Conservation (phyloP, 2,888 invertebrate genomes). For the Volucella inanis region DNA sequence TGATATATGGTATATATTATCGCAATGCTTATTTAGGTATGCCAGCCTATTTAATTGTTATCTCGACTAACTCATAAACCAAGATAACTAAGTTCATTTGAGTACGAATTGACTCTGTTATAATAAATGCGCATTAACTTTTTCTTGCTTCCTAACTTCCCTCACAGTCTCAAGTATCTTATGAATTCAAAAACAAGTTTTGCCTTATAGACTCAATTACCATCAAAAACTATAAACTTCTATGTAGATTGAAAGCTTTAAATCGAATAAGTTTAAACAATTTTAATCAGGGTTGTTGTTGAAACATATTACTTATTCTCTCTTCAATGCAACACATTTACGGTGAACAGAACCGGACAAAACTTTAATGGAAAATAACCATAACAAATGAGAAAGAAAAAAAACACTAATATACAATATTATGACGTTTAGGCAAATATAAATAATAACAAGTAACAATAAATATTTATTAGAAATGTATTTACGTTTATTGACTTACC, state of each 20-base stretch:
- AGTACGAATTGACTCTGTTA: constrained; percentile 18
- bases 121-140: constrained; percentile 29
- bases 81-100: constrained; percentile 35
- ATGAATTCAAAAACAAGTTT: not conserved
- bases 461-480: not conserved
- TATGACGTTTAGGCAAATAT: constrained; percentile 17
- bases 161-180: not conserved
- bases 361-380: constrained; percentile 1
- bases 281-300: not conserved
- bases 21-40: constrained; percentile 14
- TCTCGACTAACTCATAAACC: constrained; percentile 23
- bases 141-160: constrained; percentile 1
- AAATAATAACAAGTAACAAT: constrained; percentile 26
- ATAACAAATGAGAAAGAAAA: not conserved
- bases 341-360: constrained; percentile 1
- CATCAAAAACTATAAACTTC: too few relatives aligned
- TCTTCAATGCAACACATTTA: not conserved
- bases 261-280: not conserved
- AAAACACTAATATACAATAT: not conserved
- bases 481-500: constrained; percentile 85
- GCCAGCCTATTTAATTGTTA: constrained; percentile 25
- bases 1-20: constrained; percentile 24
- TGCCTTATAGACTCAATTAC: too few relatives aligned
- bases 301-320: not conserved
- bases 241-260: not conserved